phyloP scores from a whole-genome alignment of 2,797 vertebrate genomes.

The Spinus pinus region DNA sequence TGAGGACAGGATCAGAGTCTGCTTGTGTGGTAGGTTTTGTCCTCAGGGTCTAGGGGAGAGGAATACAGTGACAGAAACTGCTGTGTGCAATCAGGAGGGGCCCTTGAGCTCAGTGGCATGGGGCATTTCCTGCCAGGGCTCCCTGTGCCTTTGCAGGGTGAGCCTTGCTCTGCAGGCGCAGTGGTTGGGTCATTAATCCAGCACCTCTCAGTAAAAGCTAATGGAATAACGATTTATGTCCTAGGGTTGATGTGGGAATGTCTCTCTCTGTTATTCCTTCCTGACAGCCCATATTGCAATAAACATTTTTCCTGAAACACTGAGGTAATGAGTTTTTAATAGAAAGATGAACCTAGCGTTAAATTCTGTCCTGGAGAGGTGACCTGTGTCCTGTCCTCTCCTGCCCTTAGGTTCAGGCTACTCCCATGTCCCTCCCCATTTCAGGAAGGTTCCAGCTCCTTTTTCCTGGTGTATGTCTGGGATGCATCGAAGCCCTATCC shows the following conservation, averaged over 20 bases:
- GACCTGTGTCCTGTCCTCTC: background rate
- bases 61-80: accelerated
- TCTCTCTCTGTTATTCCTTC: constrained; percentile 62
- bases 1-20: background rate
- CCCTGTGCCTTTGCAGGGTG: background rate
- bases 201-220: constrained; percentile 69
- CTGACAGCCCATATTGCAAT: constrained; percentile 69
- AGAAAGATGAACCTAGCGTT: constrained; percentile 48
- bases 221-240: constrained; percentile 74
- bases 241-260: constrained; percentile 71
- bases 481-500: accelerated
- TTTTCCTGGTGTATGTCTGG: background rate
- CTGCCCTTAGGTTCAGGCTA: background rate
- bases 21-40: background rate
- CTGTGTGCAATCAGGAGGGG: background rate
- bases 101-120: accelerated
- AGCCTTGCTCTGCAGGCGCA: background rate
- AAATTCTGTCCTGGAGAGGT: background rate
- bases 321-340: constrained; percentile 76
- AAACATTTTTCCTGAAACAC: constrained; percentile 69
- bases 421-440: accelerated
- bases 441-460: background rate
- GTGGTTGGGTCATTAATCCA: constrained; percentile 36
- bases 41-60: background rate
- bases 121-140: background rate